Evolutionary conservation across 1,140 invertebrate species (phyloP).

Genomic region (Luehdorfia chinensis): DNA sequence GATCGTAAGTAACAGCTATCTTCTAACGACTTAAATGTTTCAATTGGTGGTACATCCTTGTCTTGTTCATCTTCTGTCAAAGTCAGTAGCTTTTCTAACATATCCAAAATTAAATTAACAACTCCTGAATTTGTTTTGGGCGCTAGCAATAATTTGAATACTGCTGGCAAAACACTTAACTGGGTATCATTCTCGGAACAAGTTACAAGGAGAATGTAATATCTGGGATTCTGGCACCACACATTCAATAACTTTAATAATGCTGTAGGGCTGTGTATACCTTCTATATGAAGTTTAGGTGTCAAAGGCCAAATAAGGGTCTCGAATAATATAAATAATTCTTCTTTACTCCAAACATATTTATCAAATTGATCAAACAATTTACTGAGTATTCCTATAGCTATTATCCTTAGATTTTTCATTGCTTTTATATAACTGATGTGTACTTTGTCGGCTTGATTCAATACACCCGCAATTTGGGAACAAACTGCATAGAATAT

Average conservation of each 20-base stretch:
- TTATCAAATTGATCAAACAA: constrained; percentile 90
- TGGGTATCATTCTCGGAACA: constrained; percentile 60
- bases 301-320: constrained; percentile 90
- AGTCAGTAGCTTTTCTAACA: constrained; percentile 88
- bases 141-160: constrained; percentile 84
- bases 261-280: constrained; percentile 89
- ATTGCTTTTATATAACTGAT: constrained; percentile 81
- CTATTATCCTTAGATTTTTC: constrained; percentile 81
- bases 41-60: constrained; percentile 53
- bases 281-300: constrained; percentile 86
- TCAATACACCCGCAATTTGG: constrained; percentile 80
- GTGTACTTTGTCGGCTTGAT: constrained; percentile 77
- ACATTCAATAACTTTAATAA: constrained; percentile 86
- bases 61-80: constrained; percentile 78
- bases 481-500: constrained; percentile 84
- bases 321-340: constrained; percentile 87
- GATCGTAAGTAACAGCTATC: constrained; percentile 28
- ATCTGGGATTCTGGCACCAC: constrained; percentile 88
- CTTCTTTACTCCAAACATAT: constrained; percentile 82
- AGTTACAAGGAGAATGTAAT: constrained; percentile 85
- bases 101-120: constrained; percentile 83
- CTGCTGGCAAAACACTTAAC: constrained; percentile 79
- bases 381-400: constrained; percentile 80
- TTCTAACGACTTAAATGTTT: constrained; percentile 55
- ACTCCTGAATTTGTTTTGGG: constrained; percentile 83